Evolutionary conservation across 2,888 invertebrate species (phyloP), one percentile per base, ranked within the genome.

Genomic region (Baronia brevicornis): DNA sequence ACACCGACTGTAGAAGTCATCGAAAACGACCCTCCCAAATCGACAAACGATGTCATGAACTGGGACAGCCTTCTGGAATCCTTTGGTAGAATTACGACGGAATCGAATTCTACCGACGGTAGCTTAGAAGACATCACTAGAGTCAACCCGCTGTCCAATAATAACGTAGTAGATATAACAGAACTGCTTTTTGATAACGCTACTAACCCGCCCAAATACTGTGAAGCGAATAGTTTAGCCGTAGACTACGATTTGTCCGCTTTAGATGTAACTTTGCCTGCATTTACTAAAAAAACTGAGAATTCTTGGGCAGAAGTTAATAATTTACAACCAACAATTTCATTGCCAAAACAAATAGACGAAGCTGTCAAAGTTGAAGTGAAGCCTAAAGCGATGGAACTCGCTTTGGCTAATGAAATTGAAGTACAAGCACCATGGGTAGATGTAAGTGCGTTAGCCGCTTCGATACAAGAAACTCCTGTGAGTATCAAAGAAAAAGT

Each of bases 391-490:
- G 92, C 91, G 0, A 84, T 91, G 48, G 90, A 92, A 53, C 67
- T 92, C 47, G 91, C 91, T 2, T 74, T 91, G 47, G 92, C 92
- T 0, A 90, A 91, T 17, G 92, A 92, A 55, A 88, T 92, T 42
- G 92, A 92, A 65, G 80, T 91, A 20, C 90, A 91, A 39, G 87
- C 90, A 0, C 89, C 90, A 1, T 93, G 93, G 93, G 86, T 90
- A 1, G 91, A 92, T 54, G 90, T 91, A 0, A 90, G 89, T 44
- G 89, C 90, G 3, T 67, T 91, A 33, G 88, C 90, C 1, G 88
- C 90, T 0, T 88, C 88, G 21, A 84, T 88, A 56, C 85, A 87
- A 41, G 86, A 88, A 72, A 86, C 88, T 1, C 88, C 88, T 9
- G 84, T 91, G 0, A 87, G 87, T 42, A 87, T 89, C 22, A 88